A percentile compares a stretch with the other conserved stretches of the same genome.
Evolutionary conservation across 2,888 invertebrate species (phyloP).

Genomic region (Epinotia bilunana): DNA sequence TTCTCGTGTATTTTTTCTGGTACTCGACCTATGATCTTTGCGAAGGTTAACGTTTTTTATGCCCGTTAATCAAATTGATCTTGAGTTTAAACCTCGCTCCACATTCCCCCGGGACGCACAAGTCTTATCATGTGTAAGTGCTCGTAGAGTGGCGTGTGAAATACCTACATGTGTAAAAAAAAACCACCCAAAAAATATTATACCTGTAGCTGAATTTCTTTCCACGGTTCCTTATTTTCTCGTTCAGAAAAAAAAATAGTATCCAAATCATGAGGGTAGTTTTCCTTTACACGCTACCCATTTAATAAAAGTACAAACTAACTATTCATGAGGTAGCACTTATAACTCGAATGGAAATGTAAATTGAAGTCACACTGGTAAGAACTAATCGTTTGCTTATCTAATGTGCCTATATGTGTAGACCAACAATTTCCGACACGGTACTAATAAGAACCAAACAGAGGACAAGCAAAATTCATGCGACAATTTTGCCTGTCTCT

Average conservation of each 20-base stretch:
- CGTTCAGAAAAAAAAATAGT: not conserved
- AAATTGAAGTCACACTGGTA: not conserved
- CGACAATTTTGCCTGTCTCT: not conserved
- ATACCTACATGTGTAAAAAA: not conserved
- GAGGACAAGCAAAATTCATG: not conserved
- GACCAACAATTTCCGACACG: too few relatives aligned
- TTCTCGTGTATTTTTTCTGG: conserved; percentile 34
- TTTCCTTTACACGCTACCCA: not conserved
- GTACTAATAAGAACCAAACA: too few relatives aligned
- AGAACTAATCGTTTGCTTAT: not conserved
- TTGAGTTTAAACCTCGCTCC: conserved; percentile 12
- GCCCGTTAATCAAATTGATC: not conserved
- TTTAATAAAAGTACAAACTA: not conserved
- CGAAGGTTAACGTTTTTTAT: conserved; percentile 35
- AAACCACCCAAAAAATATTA: not conserved
- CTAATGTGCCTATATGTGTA: too few relatives aligned
- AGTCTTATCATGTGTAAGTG: not conserved
- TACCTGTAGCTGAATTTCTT: not conserved
- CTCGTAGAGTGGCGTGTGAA: conserved; percentile 1
- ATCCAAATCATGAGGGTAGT: too few relatives aligned
- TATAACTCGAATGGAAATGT: not conserved
- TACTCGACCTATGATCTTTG: conserved; percentile 25
- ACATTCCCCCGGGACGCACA: not conserved
- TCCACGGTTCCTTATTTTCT: not conserved
- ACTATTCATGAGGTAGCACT: not conserved